Percentiles rank a stretch among this genome's conserved stretches.
Conservation (phyloP, 2,888 invertebrate species). For the Sylvicola cinctus region DNA sequence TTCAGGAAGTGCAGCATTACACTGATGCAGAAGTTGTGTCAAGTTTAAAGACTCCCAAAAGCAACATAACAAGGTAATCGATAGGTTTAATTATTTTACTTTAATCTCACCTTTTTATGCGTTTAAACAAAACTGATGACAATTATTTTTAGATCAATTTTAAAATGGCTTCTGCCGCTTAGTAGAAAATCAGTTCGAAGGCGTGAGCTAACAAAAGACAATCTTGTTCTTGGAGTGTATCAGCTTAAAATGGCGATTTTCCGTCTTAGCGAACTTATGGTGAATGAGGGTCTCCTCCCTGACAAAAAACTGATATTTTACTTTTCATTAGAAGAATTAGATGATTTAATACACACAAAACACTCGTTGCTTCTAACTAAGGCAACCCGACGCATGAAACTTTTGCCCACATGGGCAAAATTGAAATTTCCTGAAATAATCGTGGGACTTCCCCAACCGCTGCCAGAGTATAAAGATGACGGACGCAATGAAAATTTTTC, state of each 20-base stretch:
- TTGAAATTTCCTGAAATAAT: conserved; percentile 41
- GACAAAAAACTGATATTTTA: conserved; percentile 41
- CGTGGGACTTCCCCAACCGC: conserved; percentile 24
- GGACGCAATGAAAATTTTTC: conserved; percentile 4
- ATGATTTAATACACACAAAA: conserved; percentile 31
- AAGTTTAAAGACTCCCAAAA: conserved; percentile 29
- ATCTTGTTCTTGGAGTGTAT: conserved; percentile 31
- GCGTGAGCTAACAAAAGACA: conserved; percentile 47
- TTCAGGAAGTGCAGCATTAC: neutral
- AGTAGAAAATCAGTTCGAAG: conserved; percentile 37
- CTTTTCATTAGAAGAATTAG: conserved; percentile 44
- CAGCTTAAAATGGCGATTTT: conserved; percentile 36
- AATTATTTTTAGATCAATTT: conserved; percentile 29
- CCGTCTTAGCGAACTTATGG: conserved; percentile 34
- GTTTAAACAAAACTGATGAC: too few species aligned
- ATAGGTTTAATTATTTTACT: neutral
- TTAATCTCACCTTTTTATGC: too few species aligned
- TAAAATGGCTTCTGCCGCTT: conserved; percentile 38
- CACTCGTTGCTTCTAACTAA: conserved; percentile 37
- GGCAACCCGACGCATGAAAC: conserved; percentile 45
- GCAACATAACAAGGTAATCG: conserved; percentile 25
- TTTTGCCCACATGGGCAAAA: conserved; percentile 35
- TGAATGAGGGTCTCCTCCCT: conserved; percentile 39
- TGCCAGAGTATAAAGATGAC: conserved; percentile 9
- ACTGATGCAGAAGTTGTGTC: conserved; percentile 28